Conservation (phyloP, 2,113 vertebrate genomes). For the Sphyrna mokarran region DNA sequence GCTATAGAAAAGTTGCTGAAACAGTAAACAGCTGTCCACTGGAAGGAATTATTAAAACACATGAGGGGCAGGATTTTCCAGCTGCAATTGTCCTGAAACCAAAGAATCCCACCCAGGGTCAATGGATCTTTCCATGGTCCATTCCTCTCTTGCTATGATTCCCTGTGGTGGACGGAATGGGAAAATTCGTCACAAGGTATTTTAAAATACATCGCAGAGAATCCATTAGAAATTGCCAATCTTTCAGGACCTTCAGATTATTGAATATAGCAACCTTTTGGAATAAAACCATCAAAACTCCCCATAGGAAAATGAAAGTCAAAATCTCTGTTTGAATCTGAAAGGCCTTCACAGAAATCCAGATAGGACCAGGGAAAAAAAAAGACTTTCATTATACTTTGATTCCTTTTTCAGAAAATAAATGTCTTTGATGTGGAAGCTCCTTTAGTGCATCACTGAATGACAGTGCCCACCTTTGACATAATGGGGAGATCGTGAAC, state of each 20-base stretch:
- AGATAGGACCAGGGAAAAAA: not conserved
- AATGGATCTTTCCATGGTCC: too few species aligned
- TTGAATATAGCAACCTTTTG: not conserved
- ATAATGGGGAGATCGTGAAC: not conserved
- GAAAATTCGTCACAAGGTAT: not conserved
- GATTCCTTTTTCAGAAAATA: not conserved
- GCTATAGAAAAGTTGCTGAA: too few species aligned
- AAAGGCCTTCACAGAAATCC: not conserved
- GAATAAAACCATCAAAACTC: not conserved
- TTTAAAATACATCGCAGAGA: not conserved
- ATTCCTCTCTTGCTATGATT: too few species aligned
- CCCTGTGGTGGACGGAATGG: too few species aligned
- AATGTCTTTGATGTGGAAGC: not conserved
- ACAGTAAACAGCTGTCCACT: not conserved
- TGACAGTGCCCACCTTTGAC: not conserved
- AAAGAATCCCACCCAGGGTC: too few species aligned
- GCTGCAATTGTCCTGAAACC: too few species aligned
- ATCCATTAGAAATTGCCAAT: not conserved
- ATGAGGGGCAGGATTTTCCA: too few species aligned
- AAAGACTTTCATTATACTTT: not conserved
- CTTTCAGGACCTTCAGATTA: not conserved
- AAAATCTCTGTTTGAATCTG: not conserved
- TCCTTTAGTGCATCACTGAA: not conserved
- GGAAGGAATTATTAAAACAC: not conserved
- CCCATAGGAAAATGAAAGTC: not conserved